Percentiles rank a stretch among this genome's conserved stretches.
These are phyloP conservation scores for Dendrolimus pini DNA, from an alignment of 2,888 invertebrate species.

Conservation along the genomic window DNA sequence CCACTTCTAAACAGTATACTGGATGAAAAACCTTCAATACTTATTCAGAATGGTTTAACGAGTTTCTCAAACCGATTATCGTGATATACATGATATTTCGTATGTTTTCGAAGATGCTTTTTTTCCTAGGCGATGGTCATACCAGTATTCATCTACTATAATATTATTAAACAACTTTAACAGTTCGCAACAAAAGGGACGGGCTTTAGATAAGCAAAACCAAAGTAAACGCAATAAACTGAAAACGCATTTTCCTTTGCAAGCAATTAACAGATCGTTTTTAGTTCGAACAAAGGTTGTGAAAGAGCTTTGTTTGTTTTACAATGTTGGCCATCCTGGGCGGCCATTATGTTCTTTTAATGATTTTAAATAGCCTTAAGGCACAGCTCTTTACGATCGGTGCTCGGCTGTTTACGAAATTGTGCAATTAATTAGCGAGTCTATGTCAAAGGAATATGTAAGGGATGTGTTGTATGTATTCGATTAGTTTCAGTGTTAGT, in stretches of 20 bases:
- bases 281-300: slow-evolving; percentile 50
- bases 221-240: not conserved
- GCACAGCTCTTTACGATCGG: slow-evolving; percentile 1
- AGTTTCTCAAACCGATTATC: no score
- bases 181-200: no score
- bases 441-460: slow-evolving; percentile 30
- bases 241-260: slow-evolving; percentile 26
- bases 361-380: slow-evolving; percentile 31
- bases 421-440: slow-evolving; percentile 55
- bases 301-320: slow-evolving; percentile 48
- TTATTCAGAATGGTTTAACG: no score
- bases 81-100: no score
- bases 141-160: no score
- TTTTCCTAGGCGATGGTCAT: no score
- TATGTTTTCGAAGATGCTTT: no score
- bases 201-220: not conserved
- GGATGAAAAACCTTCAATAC: no score
- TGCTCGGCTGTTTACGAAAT: slow-evolving; percentile 23
- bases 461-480: not conserved
- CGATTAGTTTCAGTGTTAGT: not conserved
- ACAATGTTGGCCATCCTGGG: slow-evolving; percentile 36
- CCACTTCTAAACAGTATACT: no score
- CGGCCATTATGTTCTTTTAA: slow-evolving; percentile 44
- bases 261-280: slow-evolving; percentile 59
- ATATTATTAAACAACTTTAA: no score